Evolutionary conservation across 2,888 invertebrate species (phyloP).

Genomic region (Ligdia adustata): DNA sequence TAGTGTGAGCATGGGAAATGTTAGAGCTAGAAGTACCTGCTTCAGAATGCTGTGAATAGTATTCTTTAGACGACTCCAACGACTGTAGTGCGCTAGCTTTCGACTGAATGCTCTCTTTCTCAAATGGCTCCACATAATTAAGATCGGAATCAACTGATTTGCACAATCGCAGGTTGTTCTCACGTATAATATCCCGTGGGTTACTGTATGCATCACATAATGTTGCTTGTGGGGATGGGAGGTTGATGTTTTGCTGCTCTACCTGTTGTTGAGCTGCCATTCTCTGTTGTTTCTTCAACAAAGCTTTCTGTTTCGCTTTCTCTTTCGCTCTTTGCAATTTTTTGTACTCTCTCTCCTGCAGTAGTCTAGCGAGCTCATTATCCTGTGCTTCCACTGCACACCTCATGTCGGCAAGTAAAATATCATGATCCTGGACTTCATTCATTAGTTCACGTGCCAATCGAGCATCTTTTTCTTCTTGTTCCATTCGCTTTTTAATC

Average conservation of each 20-base stretch:
- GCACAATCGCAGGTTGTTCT: conserved; percentile 67
- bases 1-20: conserved; percentile 56
- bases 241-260: conserved; percentile 35
- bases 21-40: conserved; percentile 55
- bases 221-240: conserved; percentile 52
- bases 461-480: conserved; percentile 73
- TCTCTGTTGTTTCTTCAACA: conserved; percentile 74
- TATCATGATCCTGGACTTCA: conserved; percentile 66
- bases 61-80: conserved; percentile 71
- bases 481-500: conserved; percentile 67
- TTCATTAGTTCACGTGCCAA: conserved; percentile 70
- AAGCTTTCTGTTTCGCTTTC: conserved; percentile 73
- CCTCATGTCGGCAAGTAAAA: conserved; percentile 71
- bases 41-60: conserved; percentile 59
- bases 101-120: conserved; percentile 77
- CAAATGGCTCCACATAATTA: conserved; percentile 79
- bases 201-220: conserved; percentile 78
- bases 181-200: conserved; percentile 70
- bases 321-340: conserved; percentile 77
- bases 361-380: conserved; percentile 69
- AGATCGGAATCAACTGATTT: conserved; percentile 79
- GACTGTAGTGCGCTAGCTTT: conserved; percentile 75
- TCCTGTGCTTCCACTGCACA: conserved; percentile 80
- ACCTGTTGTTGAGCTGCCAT: conserved; percentile 53
- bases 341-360: conserved; percentile 77